Evolutionary conservation across 1,140 invertebrate genomes (phyloP).

Genomic region (Drosophila erecta): DNA sequence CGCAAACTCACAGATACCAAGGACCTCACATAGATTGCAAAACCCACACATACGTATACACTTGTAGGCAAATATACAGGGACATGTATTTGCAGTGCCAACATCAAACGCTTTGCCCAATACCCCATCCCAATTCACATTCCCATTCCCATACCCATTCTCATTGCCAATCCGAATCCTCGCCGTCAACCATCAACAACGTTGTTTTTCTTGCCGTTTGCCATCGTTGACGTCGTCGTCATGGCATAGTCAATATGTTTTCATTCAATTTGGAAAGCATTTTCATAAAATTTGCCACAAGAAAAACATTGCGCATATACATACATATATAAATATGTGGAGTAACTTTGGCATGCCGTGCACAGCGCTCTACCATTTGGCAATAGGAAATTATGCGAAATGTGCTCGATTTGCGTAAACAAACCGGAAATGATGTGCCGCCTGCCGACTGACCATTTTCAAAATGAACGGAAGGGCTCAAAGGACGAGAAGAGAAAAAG

Average conservation of each 20-base stretch:
- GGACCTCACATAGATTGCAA: conserved; percentile 13
- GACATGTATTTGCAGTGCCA: conserved; percentile 72
- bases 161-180: no score
- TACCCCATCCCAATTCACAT: no score
- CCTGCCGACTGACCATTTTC: conserved; percentile 73
- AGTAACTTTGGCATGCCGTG: conserved; percentile 62
- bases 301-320: conserved; percentile 75
- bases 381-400: conserved; percentile 84
- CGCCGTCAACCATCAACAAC: conserved; percentile 37
- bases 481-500: conserved; percentile 8
- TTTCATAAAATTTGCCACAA: conserved; percentile 81
- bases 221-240: conserved; percentile 61
- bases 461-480: conserved; percentile 49
- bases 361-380: conserved; percentile 56
- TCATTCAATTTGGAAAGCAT: conserved; percentile 83
- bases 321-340: conserved; percentile 58
- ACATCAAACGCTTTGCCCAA: conserved; percentile 76
- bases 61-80: conserved; percentile 63
- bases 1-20: conserved; percentile 41
- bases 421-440: conserved; percentile 82
- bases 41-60: conserved; percentile 25
- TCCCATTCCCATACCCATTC: no score
- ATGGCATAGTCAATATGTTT: conserved; percentile 81
- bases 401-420: conserved; percentile 83
- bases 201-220: conserved; percentile 75